phyloP scores from a whole-genome alignment of 2,113 vertebrate species.

The Pangasianodon gigas region DNA sequence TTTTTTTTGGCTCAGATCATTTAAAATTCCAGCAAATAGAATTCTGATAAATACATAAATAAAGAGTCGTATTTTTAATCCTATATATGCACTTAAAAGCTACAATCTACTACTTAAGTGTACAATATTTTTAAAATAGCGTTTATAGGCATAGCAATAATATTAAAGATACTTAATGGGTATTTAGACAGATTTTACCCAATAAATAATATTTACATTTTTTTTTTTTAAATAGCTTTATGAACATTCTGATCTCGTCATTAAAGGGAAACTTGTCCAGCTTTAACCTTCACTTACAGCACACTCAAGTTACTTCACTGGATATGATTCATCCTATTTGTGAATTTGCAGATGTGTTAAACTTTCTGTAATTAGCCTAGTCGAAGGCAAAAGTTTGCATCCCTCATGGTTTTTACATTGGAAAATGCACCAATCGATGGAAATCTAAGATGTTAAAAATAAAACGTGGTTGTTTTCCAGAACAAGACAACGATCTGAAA shows the following conservation, averaged over 20 bases:
- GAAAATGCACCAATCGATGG: background rate
- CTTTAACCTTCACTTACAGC: background rate
- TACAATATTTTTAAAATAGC: background rate
- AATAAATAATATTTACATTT: conserved; percentile 20
- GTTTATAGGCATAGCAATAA: background rate
- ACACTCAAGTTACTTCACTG: background rate
- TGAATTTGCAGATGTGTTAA: background rate
- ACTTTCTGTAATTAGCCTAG: background rate
- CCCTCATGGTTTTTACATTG: background rate
- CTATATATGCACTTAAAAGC: background rate
- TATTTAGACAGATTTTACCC: background rate
- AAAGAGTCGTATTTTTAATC: background rate
- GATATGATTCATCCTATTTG: background rate
- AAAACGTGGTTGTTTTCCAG: background rate
- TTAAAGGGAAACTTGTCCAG: conserved; percentile 1
- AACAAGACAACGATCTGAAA: background rate
- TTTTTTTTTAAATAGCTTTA: background rate
- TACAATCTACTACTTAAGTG: background rate
- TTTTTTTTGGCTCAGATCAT: background rate
- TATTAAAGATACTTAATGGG: background rate
- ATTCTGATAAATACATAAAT: background rate
- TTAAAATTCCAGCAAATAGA: background rate
- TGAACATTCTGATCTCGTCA: background rate
- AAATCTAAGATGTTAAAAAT: background rate
- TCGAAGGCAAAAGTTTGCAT: conserved; percentile 12